These are phyloP conservation scores for Acleris cristana DNA, from an alignment of 2,888 invertebrate species.

Conservation along the genomic window DNA sequence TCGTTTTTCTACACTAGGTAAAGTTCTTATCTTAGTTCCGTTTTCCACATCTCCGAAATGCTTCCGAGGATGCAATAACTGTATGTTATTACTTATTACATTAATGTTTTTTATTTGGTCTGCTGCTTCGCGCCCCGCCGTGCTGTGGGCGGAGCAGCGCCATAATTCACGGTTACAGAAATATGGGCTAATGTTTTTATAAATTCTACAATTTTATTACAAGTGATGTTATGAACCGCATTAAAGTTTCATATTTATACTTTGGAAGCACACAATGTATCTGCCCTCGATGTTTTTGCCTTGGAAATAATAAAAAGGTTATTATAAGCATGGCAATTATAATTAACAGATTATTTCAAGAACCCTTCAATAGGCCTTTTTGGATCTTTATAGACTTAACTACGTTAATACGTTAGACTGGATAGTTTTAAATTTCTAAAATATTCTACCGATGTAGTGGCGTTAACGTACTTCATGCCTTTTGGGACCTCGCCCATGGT, in stretches of 20 bases:
- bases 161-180: constrained; percentile 28
- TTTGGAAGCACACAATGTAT: no score
- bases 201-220: constrained; percentile 29
- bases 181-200: constrained; percentile 33
- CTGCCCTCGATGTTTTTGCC: background rate
- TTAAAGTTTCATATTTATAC: constrained; percentile 4
- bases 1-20: no score
- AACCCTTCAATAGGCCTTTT: no score
- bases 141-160: constrained; percentile 20
- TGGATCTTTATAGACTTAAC: no score
- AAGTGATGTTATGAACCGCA: background rate
- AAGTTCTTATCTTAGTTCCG: no score
- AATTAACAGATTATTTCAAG: no score
- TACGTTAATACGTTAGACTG: no score
- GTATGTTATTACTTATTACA: constrained; percentile 11
- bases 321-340: no score
- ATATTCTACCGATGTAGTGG: no score
- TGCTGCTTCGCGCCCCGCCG: constrained; percentile 1
- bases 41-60: no score
- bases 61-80: background rate
- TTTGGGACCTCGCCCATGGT: background rate
- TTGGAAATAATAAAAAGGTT: background rate
- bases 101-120: constrained; percentile 13
- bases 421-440: no score
- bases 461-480: background rate